Conservation (phyloP, 2,888 invertebrate genomes). For the Limnephilus marmoratus region DNA sequence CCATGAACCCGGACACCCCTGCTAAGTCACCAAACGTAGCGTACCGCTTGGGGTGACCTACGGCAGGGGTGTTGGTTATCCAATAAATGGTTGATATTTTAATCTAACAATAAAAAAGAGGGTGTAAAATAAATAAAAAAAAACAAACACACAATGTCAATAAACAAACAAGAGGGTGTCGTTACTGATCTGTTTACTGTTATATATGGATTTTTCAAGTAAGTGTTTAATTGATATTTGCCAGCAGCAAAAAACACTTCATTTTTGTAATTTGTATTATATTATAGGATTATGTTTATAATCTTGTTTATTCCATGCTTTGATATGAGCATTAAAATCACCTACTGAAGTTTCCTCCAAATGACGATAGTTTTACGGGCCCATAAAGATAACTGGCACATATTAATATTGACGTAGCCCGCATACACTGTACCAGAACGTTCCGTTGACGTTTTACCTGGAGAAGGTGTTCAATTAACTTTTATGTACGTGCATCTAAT, state of each 20-base stretch:
- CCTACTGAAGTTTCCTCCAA: not conserved
- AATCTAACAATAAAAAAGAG: not conserved
- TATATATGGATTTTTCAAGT: not conserved
- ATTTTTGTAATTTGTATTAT: not conserved
- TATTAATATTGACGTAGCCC: constrained; percentile 25
- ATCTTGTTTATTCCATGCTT: not conserved
- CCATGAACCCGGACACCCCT: too few relatives aligned
- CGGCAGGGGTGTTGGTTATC: too few relatives aligned
- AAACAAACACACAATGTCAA: too few relatives aligned
- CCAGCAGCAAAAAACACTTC: not conserved
- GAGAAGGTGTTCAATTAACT: constrained; percentile 7
- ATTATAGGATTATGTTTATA: not conserved
- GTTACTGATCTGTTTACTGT: too few relatives aligned
- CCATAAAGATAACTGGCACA: constrained; percentile 22
- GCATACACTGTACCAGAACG: not conserved
- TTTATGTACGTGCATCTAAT: not conserved
- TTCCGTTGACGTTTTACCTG: not conserved
- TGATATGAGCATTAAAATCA: not conserved
- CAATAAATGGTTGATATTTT: too few relatives aligned
- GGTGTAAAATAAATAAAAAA: too few relatives aligned
- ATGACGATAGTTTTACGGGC: constrained; percentile 9
- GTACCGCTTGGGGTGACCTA: too few relatives aligned
- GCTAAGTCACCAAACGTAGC: too few relatives aligned
- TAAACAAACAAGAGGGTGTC: too few relatives aligned
- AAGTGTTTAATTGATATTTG: not conserved